Evolutionary conservation across 2,113 vertebrate genomes (phyloP).

Genomic region (Phylloscopus whistleri): DNA sequence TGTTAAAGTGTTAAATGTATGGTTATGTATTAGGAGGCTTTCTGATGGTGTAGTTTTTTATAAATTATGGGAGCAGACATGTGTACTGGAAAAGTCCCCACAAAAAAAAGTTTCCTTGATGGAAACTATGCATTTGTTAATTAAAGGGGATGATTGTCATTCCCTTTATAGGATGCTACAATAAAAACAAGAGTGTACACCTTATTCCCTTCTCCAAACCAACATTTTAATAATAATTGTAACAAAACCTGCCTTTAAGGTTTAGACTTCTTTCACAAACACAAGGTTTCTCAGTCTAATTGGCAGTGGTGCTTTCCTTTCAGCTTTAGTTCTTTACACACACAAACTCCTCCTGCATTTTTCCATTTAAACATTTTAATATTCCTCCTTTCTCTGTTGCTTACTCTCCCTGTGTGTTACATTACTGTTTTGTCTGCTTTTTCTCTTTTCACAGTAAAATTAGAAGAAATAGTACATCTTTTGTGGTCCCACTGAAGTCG

Average conservation of each 20-base stretch:
- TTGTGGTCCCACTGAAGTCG: background rate
- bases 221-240: background rate
- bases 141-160: background rate
- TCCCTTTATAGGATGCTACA: background rate
- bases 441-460: background rate
- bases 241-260: background rate
- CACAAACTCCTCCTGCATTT: background rate
- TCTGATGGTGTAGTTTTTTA: background rate
- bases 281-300: background rate
- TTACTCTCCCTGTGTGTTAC: background rate
- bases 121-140: background rate
- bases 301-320: background rate
- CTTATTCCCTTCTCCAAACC: accelerated
- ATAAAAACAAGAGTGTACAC: background rate
- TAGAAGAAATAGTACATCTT: background rate
- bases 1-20: background rate
- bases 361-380: background rate
- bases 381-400: background rate
- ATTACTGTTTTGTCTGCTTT: background rate
- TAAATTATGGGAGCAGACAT: accelerated
- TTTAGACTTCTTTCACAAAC: background rate
- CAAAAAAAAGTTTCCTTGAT: background rate
- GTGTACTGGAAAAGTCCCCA: background rate
- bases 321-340: background rate
- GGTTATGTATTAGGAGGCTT: accelerated